Evolutionary conservation across 2,113 vertebrate genomes (phyloP).

Genomic region (Anarhynchus alexandrinus): DNA sequence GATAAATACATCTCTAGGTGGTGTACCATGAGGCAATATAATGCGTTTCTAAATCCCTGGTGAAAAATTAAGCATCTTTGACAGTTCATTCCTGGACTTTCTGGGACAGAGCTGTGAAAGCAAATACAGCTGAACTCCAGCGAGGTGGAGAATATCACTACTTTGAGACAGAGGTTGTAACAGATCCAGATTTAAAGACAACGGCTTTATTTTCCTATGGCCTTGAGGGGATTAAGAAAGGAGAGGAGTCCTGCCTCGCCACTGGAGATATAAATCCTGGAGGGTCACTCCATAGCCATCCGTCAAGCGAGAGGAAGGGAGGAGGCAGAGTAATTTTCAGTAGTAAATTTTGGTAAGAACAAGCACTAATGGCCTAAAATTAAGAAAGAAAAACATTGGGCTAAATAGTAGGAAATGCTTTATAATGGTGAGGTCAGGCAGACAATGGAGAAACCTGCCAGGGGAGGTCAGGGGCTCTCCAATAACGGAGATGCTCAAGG

Average conservation of each 20-base stretch:
- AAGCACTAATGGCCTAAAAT: conserved; percentile 69
- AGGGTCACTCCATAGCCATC: conserved; percentile 51
- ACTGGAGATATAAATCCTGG: conserved; percentile 52
- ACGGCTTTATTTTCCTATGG: not conserved
- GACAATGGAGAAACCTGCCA: conserved; percentile 60
- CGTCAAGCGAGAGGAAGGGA: conserved; percentile 64
- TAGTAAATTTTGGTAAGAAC: conserved; percentile 69
- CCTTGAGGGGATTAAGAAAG: conserved; percentile 44
- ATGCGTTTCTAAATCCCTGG: not conserved
- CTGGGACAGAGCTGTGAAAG: not conserved
- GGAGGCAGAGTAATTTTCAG: conserved; percentile 55
- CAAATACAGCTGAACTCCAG: not conserved
- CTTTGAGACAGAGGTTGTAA: not conserved
- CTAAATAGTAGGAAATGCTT: conserved; percentile 73
- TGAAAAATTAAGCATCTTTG: not conserved
- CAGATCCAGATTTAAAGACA: not conserved
- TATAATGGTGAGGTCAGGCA: conserved; percentile 57
- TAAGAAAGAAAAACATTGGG: conserved; percentile 68
- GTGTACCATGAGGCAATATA: not conserved
- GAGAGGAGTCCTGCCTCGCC: not conserved
- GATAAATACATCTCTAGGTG: not conserved
- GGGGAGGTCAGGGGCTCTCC: conserved; percentile 39
- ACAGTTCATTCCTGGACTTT: not conserved
- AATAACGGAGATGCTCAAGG: not conserved
- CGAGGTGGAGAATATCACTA: not conserved